Percentiles rank a stretch among this genome's conserved stretches.
Evolutionary conservation across 2,797 vertebrate genomes (phyloP).

Genomic region (Oreonectes daqikongensis): DNA sequence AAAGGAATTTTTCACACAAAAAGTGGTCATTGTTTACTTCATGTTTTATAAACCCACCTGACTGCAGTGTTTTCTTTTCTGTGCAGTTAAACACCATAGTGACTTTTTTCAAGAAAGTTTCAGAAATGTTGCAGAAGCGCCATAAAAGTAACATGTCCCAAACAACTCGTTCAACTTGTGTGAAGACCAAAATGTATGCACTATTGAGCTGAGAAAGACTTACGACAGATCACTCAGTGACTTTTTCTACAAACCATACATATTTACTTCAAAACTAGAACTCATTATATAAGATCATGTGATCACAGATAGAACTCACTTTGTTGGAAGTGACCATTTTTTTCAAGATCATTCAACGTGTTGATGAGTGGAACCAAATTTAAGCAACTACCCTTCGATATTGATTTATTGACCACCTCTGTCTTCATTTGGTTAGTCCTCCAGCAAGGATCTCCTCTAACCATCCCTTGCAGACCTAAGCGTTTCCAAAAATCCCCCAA

Average conservation of each 20-base stretch:
- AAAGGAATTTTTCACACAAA: background rate
- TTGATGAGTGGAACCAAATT: background rate
- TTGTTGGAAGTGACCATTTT: too few species aligned
- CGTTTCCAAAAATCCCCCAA: slow-evolving; percentile 23
- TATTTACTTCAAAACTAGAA: too few species aligned
- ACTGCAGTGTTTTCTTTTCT: too few species aligned
- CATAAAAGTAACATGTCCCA: background rate
- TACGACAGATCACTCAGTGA: too few species aligned
- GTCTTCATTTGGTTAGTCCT: slow-evolving; percentile 4
- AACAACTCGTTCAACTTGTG: too few species aligned
- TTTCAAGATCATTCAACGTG: background rate
- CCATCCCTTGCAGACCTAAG: background rate
- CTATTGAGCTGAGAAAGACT: too few species aligned
- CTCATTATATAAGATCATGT: too few species aligned
- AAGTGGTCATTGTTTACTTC: background rate
- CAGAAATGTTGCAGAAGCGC: background rate
- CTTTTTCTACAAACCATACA: too few species aligned
- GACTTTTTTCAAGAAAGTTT: too few species aligned
- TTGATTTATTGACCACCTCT: background rate
- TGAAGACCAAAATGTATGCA: too few species aligned
- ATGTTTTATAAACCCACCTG: background rate
- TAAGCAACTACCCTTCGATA: slow-evolving; percentile 3
- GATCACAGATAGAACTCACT: too few species aligned
- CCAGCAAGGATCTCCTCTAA: slow-evolving; percentile 9
- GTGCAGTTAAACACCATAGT: too few species aligned